phyloP scores from a whole-genome alignment of 2,797 vertebrate species.

The Nyctibius grandis region DNA sequence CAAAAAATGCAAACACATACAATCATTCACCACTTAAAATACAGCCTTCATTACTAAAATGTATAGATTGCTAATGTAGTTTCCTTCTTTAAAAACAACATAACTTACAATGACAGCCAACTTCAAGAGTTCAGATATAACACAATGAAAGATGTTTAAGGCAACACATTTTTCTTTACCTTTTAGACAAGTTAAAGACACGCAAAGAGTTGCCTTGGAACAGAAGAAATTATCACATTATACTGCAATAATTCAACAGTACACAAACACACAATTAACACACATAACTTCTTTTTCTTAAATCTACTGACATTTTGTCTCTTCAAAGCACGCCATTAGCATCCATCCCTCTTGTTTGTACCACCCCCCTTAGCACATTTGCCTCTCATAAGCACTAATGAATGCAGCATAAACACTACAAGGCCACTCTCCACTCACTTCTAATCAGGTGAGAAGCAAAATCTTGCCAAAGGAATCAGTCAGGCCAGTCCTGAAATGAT shows the following conservation, averaged over 20 bases:
- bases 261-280: neutral
- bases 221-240: neutral
- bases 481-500: neutral
- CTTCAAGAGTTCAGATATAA: neutral
- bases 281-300: neutral
- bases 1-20: neutral
- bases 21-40: neutral
- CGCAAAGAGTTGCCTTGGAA: neutral
- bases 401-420: neutral
- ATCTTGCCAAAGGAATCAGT: neutral
- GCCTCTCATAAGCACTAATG: neutral
- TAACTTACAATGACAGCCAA: neutral
- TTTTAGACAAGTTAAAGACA: neutral
- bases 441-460: neutral
- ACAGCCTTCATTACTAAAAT: neutral
- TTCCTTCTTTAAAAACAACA: neutral
- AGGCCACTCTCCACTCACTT: neutral
- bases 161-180: neutral
- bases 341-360: neutral
- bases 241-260: neutral
- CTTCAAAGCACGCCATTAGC: neutral
- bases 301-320: neutral
- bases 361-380: neutral
- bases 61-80: neutral
- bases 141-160: neutral